phyloP scores from a whole-genome alignment of 2,797 vertebrate genomes.

The Clarias pachynema region DNA sequence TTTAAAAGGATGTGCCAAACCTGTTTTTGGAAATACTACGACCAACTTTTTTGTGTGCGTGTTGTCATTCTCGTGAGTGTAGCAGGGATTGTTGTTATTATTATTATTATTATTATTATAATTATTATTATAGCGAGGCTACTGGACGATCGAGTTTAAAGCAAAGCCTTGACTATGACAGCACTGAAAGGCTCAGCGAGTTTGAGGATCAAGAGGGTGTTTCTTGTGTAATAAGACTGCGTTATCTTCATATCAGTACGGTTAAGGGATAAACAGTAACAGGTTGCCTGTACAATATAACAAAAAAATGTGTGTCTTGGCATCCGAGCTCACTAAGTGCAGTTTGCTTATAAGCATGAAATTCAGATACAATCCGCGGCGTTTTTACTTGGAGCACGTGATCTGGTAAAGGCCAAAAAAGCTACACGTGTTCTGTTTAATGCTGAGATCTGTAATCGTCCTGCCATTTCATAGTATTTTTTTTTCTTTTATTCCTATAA shows the following conservation, averaged over 20 bases:
- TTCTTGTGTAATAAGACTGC: conserved; percentile 44
- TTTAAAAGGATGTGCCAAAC: conserved; percentile 80
- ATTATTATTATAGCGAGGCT: conserved; percentile 51
- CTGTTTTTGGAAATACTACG: conserved; percentile 70
- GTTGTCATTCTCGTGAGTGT: conserved; percentile 67
- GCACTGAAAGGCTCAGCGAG: conserved; percentile 40
- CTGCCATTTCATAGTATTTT: conserved; percentile 30
- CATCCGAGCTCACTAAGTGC: conserved; percentile 32
- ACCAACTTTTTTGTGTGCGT: conserved; percentile 56
- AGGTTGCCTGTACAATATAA: conserved; percentile 51
- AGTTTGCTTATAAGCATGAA: conserved; percentile 39
- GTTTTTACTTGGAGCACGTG: conserved; percentile 23
- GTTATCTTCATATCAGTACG: conserved; percentile 44
- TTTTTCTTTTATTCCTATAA: neutral
- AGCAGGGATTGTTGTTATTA: conserved; percentile 64
- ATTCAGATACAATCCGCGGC: conserved; percentile 34
- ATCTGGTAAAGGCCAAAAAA: neutral
- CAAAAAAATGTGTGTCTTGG: conserved; percentile 27
- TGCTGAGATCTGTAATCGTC: conserved; percentile 14
- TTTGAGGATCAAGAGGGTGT: conserved; percentile 60
- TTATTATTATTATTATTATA: no score
- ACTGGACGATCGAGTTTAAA: conserved; percentile 45
- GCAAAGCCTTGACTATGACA: conserved; percentile 50
- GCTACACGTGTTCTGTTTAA: neutral
- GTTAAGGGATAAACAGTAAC: conserved; percentile 39